A percentile compares a stretch with the other conserved stretches of the same genome.
These are phyloP conservation scores for Pristionchus mayeri DNA, from an alignment of 2,888 invertebrate species.

Conservation along the genomic window DNA sequence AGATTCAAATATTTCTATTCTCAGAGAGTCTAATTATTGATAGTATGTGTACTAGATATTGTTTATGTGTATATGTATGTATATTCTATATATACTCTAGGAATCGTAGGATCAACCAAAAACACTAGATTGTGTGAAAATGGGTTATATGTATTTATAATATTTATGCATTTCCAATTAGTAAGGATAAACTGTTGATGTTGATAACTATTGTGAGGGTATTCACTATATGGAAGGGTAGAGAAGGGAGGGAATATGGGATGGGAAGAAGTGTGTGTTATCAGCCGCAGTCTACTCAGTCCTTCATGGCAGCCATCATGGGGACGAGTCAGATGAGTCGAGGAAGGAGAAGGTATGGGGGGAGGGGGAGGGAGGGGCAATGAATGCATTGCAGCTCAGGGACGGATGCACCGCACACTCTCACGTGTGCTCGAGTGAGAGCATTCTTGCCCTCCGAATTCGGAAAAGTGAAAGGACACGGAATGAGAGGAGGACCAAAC, in stretches of 20 bases:
- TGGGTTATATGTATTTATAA: not conserved
- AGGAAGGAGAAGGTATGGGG: not conserved
- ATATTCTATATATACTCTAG: not conserved
- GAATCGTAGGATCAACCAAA: no score
- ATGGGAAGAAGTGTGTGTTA: not conserved
- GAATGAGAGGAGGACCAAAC: not conserved
- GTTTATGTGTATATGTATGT: not conserved
- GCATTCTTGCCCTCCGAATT: not conserved
- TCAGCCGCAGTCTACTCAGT: not conserved
- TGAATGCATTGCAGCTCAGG: not conserved
- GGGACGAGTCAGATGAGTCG: not conserved
- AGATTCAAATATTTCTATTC: not conserved
- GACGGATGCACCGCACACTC: not conserved
- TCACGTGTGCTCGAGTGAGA: not conserved
- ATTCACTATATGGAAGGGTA: not conserved
- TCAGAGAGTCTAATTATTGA: not conserved
- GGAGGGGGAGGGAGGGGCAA: not conserved
- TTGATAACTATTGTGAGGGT: not conserved
- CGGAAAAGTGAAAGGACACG: not conserved
- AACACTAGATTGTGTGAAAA: no score
- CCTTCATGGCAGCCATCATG: not conserved
- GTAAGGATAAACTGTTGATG: not conserved
- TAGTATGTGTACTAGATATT: not conserved
- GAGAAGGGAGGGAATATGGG: not conserved
- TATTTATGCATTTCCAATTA: not conserved